Percentiles rank a stretch among this genome's conserved stretches.
These are phyloP conservation scores for Athene cunicularia DNA, from an alignment of 2,113 vertebrate genomes.

Conservation along the genomic window DNA sequence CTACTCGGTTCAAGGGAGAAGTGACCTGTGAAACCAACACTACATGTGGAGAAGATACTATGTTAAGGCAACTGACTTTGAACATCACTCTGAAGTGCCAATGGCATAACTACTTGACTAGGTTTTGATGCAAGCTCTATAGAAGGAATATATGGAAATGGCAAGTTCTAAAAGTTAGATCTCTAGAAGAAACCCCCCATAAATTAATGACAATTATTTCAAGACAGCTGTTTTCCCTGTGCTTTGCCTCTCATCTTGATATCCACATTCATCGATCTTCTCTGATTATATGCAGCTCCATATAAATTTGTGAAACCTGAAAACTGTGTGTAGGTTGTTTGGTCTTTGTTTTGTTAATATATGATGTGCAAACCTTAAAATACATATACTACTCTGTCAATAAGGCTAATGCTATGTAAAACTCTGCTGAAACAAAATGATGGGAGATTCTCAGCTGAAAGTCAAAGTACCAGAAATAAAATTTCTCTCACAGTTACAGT, in stretches of 20 bases:
- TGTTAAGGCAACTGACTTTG: fast-evolving
- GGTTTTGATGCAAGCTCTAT: background rate
- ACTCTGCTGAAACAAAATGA: background rate
- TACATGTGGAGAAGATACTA: background rate
- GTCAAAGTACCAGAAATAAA: background rate
- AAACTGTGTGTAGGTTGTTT: fast-evolving
- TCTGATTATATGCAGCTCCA: background rate
- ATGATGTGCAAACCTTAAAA: background rate
- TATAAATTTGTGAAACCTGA: background rate
- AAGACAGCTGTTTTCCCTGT: background rate
- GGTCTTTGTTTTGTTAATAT: background rate
- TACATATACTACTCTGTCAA: background rate
- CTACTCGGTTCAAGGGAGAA: background rate
- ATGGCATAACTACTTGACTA: background rate
- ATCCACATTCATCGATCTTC: background rate
- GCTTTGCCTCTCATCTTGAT: background rate
- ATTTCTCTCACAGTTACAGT: background rate
- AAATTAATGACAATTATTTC: background rate
- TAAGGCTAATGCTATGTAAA: background rate
- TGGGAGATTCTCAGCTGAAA: background rate
- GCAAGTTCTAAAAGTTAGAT: background rate
- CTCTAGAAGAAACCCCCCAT: background rate
- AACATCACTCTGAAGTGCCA: background rate
- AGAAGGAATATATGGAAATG: background rate
- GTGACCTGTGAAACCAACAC: background rate